Evolutionary conservation across 2,113 vertebrate genomes (phyloP).

Genomic region (Alethe castanea): DNA sequence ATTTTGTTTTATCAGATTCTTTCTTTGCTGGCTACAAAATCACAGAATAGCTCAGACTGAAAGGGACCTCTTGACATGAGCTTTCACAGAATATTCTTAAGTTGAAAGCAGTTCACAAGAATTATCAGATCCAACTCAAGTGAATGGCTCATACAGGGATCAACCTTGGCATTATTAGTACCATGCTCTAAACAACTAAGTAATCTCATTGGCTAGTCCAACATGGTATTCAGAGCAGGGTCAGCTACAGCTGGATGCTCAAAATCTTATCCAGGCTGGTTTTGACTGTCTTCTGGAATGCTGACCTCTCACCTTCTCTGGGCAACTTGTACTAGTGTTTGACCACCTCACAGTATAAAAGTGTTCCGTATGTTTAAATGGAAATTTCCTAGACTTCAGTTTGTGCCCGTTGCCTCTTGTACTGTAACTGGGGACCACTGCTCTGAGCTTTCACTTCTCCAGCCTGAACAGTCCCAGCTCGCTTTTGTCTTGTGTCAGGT

Average conservation of each 20-base stretch:
- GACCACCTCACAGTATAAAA: neutral
- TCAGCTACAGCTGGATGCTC: neutral
- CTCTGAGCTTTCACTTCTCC: neutral
- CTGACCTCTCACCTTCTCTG: neutral
- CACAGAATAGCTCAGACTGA: neutral
- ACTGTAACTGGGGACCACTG: neutral
- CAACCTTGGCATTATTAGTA: neutral
- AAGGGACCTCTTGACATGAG: neutral
- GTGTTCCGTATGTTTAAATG: neutral
- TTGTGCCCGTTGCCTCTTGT: neutral
- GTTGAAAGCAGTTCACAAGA: neutral
- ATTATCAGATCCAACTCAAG: neutral
- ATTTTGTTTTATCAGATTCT: neutral
- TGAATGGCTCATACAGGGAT: neutral
- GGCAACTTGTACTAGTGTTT: neutral
- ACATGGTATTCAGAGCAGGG: neutral
- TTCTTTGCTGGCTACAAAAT: neutral
- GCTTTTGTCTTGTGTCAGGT: accelerated
- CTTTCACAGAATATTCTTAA: neutral
- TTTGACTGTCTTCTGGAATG: neutral
- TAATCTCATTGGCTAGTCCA: neutral
- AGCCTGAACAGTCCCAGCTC: neutral
- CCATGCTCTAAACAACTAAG: neutral
- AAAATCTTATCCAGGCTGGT: neutral
- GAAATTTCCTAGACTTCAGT: neutral